phyloP scores from a whole-genome alignment of 2,888 invertebrate species.

The Allolobophora icterica region DNA sequence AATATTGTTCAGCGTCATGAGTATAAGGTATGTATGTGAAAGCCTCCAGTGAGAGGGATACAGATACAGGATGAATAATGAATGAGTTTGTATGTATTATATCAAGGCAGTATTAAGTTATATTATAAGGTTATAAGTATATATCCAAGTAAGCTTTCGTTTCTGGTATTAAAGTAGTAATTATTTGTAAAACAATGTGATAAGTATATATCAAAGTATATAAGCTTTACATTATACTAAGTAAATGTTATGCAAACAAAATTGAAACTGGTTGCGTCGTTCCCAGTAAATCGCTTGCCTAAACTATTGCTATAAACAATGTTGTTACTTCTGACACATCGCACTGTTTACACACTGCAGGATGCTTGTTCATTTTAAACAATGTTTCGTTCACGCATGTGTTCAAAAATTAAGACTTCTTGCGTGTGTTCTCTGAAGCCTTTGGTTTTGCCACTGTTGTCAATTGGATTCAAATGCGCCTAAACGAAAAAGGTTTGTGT shows the following conservation, averaged over 20 bases:
- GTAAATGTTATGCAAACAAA: neutral
- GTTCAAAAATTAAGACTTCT: neutral
- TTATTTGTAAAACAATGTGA: neutral
- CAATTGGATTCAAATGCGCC: neutral
- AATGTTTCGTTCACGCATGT: neutral
- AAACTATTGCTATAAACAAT: neutral
- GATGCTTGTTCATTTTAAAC: neutral
- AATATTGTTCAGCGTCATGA: neutral
- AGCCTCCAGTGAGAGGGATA: no score
- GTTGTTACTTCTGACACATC: neutral
- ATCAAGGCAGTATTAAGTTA: conserved; percentile 2
- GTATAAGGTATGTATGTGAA: no score
- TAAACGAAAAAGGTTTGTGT: neutral
- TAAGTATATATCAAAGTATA: neutral
- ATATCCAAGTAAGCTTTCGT: neutral
- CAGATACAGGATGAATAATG: neutral
- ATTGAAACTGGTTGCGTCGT: neutral
- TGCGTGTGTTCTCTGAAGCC: neutral
- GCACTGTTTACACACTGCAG: neutral
- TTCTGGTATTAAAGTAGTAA: neutral
- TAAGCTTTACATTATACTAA: neutral
- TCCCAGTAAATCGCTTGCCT: neutral
- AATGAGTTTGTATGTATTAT: neutral
- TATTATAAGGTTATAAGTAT: neutral
- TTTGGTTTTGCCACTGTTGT: neutral